A percentile compares a stretch with the other conserved stretches of the same genome.
These are phyloP conservation scores for Poecilia latipinna DNA, from an alignment of 2,113 vertebrate species.

Conservation along the genomic window DNA sequence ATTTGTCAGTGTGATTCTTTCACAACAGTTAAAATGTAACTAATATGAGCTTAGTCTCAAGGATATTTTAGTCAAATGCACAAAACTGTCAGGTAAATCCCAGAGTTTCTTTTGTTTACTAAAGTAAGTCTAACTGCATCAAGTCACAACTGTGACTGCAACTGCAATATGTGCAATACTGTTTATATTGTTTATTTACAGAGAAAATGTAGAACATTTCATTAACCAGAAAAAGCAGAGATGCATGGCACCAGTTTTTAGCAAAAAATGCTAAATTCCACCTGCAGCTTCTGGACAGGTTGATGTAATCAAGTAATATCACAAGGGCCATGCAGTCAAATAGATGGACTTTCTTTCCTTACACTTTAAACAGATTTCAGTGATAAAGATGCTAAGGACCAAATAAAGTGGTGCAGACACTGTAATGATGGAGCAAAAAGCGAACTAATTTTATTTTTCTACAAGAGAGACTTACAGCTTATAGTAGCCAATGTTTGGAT, in stretches of 20 bases:
- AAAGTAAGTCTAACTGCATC: background rate
- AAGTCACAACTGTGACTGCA: background rate
- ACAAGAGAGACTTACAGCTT: constrained; percentile 36
- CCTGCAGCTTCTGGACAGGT: too few species aligned
- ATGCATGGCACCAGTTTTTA: too few species aligned
- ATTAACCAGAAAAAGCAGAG: too few species aligned
- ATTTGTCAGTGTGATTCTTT: constrained; percentile 45
- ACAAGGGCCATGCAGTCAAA: too few species aligned
- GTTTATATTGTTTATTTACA: too few species aligned
- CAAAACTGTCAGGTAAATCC: constrained; percentile 35
- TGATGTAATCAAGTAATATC: too few species aligned
- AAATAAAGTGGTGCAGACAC: background rate
- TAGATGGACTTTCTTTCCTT: too few species aligned
- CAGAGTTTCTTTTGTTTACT: constrained; percentile 22
- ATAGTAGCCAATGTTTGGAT: constrained; percentile 11
- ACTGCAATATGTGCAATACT: background rate
- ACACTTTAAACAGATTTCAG: too few species aligned
- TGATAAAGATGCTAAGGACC: background rate
- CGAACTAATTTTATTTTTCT: background rate
- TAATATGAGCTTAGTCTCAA: constrained; percentile 54
- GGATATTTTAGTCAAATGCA: constrained; percentile 20
- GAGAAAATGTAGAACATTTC: too few species aligned
- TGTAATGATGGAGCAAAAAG: background rate
- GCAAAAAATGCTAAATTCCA: too few species aligned
- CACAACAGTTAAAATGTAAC: constrained; percentile 27